Percentiles rank a stretch among this genome's conserved stretches.
phyloP scores from a whole-genome alignment of 2,113 vertebrate species.

The Dromas ardeola region DNA sequence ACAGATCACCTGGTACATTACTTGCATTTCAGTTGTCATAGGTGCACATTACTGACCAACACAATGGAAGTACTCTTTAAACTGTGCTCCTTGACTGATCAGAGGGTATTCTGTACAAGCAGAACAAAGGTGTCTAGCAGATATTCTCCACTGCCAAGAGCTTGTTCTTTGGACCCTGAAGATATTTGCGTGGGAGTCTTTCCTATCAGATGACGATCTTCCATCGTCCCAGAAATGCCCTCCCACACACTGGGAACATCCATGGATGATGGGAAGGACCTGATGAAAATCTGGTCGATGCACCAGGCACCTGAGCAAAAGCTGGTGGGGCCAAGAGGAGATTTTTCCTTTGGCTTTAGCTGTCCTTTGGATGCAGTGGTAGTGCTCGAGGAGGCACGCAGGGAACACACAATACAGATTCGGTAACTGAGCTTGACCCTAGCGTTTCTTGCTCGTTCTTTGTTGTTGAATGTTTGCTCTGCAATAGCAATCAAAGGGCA shows the following conservation, averaged over 20 bases:
- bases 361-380: not conserved
- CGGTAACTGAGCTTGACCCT: not conserved
- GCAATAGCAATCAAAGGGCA: constrained; percentile 44
- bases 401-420: not conserved
- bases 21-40: not conserved
- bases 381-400: not conserved
- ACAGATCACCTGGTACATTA: not conserved
- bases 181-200: not conserved
- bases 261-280: not conserved
- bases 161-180: not conserved
- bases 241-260: not conserved
- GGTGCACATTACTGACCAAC: not conserved
- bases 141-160: not conserved
- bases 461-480: constrained; percentile 47
- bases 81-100: not conserved
- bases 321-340: too few relatives aligned
- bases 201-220: not conserved
- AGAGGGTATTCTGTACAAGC: not conserved
- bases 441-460: constrained; percentile 1
- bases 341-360: not conserved
- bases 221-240: not conserved
- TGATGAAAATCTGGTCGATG: not conserved
- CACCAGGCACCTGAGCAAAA: not conserved
- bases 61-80: not conserved
- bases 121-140: not conserved